A percentile compares a stretch with the other conserved stretches of the same genome.
Conservation (phyloP, 2,113 vertebrate species). For the Meles meles region DNA sequence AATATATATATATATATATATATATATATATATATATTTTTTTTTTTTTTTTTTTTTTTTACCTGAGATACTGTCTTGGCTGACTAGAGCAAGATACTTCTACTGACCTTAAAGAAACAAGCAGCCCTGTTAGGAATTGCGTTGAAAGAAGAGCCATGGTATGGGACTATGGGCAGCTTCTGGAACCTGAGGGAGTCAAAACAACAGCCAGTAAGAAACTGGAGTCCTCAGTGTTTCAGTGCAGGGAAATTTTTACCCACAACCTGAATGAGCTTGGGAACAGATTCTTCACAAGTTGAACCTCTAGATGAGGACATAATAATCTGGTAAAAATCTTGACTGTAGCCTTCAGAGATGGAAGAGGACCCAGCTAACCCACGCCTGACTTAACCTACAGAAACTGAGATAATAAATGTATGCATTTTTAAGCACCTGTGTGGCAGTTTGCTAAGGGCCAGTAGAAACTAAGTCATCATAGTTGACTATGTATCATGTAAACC, state of each 20-base stretch:
- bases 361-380: background rate
- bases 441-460: background rate
- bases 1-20: no score
- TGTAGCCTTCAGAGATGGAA: background rate
- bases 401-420: background rate
- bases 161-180: background rate
- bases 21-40: no score
- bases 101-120: background rate
- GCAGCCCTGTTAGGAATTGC: background rate
- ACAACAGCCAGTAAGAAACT: background rate
- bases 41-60: background rate
- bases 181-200: background rate
- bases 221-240: background rate
- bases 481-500: background rate
- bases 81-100: background rate
- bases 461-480: background rate
- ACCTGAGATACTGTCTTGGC: background rate
- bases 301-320: background rate
- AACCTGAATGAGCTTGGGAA: background rate
- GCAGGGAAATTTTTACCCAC: background rate
- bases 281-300: background rate
- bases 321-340: background rate
- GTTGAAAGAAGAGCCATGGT: no score
- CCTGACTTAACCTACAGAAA: background rate
- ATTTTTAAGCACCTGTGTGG: background rate